Base-by-base conservation (phyloP, 2,888 invertebrate species). In the Parnassius mnemosyne region DNA sequence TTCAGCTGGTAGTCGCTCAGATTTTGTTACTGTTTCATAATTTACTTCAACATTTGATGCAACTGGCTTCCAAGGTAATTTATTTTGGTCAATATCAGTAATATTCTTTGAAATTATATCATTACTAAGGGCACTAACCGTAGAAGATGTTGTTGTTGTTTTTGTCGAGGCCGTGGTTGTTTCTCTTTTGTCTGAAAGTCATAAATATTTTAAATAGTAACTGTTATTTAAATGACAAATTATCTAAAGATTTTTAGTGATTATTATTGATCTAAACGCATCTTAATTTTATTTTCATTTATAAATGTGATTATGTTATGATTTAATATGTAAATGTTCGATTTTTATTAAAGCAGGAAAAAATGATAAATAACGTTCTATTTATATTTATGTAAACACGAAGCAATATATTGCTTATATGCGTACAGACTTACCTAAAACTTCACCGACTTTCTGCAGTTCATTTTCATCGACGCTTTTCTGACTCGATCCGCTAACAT, bases 381-480 rank as follows among this genome's bases (percentile, higher is more conserved):
- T 46, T 46, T 46, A 3, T n/a, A 7, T 11, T 46, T n/a, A 46
- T n/a, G 46, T 46, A 46, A 46, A 46, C 12, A 11, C 3, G 1
- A 46, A 10, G 12, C 10, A 20, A 20, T 20, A 20, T 20, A 20
- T 34, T 34, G 34, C 34, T 34, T 34, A 7, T 34, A 34, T 34
- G 34, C 34, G 34, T 34, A 34, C 7, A 34, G 66, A 73, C 80
- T 77, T 54, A 92, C 92, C 89, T 79, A 74, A 66, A 63, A 79
- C 68, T 79, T 89, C 89, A 42, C 82, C 83, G 65, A 89, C 85
- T 70, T 88, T 90, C 68, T 91, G 90, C 60, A 91, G 65, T 56
- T 91, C 91, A 65, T 90, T 91, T 73, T 92, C 91, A 68, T 87
- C 83, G 10, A 80, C 66, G 61, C 64, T 82, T 66, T 85, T 88